Conservation (phyloP, 1,140 invertebrate species). For the Cotesia chilonis region DNA sequence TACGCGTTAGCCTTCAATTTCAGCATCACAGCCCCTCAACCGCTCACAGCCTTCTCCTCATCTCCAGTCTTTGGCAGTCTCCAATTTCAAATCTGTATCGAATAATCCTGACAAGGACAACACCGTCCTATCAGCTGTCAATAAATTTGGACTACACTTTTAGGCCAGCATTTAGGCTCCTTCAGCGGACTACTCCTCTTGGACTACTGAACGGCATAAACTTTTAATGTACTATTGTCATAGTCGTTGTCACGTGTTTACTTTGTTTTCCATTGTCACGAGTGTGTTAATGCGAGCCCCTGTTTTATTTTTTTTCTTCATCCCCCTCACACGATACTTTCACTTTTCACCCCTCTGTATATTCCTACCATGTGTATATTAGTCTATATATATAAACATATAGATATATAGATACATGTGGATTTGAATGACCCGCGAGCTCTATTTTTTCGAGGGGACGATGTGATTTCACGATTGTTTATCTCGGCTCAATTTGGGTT, state of each 20-base stretch:
- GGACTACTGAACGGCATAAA: slow-evolving; percentile 7
- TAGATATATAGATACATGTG: background rate
- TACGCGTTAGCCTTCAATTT: background rate
- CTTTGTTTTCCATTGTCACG: slow-evolving; percentile 60
- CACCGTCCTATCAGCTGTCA: background rate
- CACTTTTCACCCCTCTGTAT: background rate
- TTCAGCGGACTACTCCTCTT: no score
- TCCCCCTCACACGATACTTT: background rate
- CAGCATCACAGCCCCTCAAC: background rate
- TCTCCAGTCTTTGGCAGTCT: no score
- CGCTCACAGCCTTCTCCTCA: no score
- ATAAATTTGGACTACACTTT: background rate
- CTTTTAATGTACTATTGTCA: slow-evolving; percentile 28
- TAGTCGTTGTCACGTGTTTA: slow-evolving; percentile 55
- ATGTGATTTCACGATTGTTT: slow-evolving; percentile 30
- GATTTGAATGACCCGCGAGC: background rate
- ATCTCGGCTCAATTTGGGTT: slow-evolving; percentile 18
- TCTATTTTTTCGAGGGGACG: slow-evolving; percentile 4
- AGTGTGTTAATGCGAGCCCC: slow-evolving; percentile 53
- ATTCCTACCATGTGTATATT: no score
- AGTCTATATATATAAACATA: background rate
- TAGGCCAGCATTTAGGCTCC: background rate
- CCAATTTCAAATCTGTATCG: no score
- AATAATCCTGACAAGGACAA: background rate
- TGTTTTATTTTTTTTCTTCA: slow-evolving; percentile 44